phyloP scores from a whole-genome alignment of 2,797 vertebrate genomes.

The Pangasius sanitwongsei region DNA sequence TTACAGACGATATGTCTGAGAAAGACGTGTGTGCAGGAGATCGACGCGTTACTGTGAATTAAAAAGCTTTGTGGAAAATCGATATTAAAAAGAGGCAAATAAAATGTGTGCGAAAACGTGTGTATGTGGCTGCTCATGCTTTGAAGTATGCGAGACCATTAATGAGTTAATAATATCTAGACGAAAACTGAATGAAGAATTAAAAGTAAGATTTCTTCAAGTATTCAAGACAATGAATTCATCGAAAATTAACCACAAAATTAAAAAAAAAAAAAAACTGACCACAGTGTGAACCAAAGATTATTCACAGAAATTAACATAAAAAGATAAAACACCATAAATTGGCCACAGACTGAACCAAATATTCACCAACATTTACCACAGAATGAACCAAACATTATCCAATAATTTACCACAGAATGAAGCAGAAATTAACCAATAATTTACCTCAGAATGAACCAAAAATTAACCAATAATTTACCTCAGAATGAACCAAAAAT shows the following conservation, averaged over 20 bases:
- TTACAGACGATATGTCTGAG: constrained; percentile 35
- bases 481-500: not conserved
- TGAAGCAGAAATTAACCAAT: not conserved
- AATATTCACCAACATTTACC: too few species aligned
- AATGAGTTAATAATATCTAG: too few species aligned
- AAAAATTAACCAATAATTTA: not conserved
- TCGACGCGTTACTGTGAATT: not conserved
- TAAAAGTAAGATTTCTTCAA: not conserved
- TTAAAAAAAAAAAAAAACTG: not conserved
- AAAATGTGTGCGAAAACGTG: not conserved
- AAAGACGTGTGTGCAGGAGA: not conserved
- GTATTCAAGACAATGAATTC: not conserved
- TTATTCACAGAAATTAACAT: too few species aligned
- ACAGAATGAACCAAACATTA: too few species aligned
- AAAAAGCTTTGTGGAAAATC: not conserved
- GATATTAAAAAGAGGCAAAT: constrained; percentile 3
- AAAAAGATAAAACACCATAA: not conserved
- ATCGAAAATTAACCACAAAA: not conserved
- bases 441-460: not conserved
- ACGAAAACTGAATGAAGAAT: not conserved
- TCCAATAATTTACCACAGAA: not conserved
- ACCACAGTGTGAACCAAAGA: too few species aligned
- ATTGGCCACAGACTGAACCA: too few species aligned
- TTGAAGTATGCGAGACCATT: not conserved
- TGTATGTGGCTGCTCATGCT: not conserved